Conservation (phyloP, 2,888 invertebrate species). For the Cepaea hortensis region DNA sequence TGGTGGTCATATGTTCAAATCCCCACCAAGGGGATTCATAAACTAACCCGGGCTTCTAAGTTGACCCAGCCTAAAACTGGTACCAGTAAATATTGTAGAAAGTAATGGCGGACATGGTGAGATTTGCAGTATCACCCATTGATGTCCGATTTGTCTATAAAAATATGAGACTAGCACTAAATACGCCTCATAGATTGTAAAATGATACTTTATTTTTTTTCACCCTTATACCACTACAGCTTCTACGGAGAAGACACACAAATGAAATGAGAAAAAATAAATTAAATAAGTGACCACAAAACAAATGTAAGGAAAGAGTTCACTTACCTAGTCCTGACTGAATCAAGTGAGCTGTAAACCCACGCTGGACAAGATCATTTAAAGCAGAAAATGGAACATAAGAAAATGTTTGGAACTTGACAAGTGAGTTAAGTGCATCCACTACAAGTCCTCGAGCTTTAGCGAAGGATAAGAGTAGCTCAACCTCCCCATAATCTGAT, state of each 20-base stretch:
- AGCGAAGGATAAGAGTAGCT: slow-evolving; percentile 80
- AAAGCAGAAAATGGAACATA: slow-evolving; percentile 55
- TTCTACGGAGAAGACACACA: background rate
- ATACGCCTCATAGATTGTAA: too few species aligned
- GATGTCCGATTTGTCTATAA: too few species aligned
- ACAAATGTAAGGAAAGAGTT: background rate
- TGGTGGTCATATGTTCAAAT: too few species aligned
- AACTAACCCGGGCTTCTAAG: too few species aligned
- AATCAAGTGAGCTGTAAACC: slow-evolving; percentile 65
- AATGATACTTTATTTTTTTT: too few species aligned
- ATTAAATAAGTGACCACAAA: background rate
- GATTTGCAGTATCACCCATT: too few species aligned
- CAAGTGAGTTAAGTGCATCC: slow-evolving; percentile 64
- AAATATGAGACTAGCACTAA: too few species aligned
- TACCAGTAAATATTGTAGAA: too few species aligned
- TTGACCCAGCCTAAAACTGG: too few species aligned
- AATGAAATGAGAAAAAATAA: background rate
- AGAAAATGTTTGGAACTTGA: slow-evolving; percentile 55
- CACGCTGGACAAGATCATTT: slow-evolving; percentile 60
- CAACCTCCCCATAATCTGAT: slow-evolving; percentile 82
- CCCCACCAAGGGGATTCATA: too few species aligned
- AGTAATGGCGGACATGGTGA: too few species aligned
- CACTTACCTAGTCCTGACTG: slow-evolving; percentile 57
- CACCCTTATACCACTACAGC: too few species aligned
- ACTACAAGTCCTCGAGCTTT: slow-evolving; percentile 68